Evolutionary conservation across 2,797 vertebrate species (phyloP).

Genomic region (Picus viridis): DNA sequence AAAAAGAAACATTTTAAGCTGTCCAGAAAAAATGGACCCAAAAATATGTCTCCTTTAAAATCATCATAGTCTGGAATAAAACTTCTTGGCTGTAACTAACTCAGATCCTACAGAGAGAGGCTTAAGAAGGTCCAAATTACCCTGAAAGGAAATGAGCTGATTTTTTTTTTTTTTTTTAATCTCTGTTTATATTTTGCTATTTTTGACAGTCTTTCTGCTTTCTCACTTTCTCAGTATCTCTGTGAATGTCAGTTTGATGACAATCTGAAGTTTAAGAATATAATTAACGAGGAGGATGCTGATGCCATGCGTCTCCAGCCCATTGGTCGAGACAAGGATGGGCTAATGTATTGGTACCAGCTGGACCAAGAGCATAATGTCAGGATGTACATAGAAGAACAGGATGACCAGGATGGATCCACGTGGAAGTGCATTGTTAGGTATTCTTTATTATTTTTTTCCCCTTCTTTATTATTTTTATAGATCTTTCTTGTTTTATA

Average conservation of each 20-base stretch:
- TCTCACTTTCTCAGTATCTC: constrained; percentile 85
- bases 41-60: background rate
- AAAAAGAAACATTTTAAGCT: background rate
- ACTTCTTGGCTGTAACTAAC: accelerated
- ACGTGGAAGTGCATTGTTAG: constrained; percentile 97
- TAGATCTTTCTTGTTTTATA: too few relatives aligned
- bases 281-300: constrained; percentile 94
- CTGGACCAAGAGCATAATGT: constrained; percentile 96
- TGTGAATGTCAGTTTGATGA: constrained; percentile 99
- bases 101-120: background rate
- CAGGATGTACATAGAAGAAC: constrained; percentile 95
- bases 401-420: constrained; percentile 94
- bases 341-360: constrained; percentile 97
- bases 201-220: background rate
- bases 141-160: background rate
- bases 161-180: background rate
- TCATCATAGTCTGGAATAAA: background rate
- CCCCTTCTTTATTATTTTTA: background rate
- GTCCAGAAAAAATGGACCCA: background rate
- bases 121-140: too few relatives aligned
- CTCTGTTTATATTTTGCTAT: background rate
- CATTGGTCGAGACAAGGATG: constrained; percentile 91
- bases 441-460: constrained; percentile 68
- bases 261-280: constrained; percentile 96
- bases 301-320: constrained; percentile 97